Percentiles rank a stretch among this genome's conserved stretches.
Evolutionary conservation across 2,888 invertebrate genomes (phyloP).

Genomic region (Balanococcus diminutus): DNA sequence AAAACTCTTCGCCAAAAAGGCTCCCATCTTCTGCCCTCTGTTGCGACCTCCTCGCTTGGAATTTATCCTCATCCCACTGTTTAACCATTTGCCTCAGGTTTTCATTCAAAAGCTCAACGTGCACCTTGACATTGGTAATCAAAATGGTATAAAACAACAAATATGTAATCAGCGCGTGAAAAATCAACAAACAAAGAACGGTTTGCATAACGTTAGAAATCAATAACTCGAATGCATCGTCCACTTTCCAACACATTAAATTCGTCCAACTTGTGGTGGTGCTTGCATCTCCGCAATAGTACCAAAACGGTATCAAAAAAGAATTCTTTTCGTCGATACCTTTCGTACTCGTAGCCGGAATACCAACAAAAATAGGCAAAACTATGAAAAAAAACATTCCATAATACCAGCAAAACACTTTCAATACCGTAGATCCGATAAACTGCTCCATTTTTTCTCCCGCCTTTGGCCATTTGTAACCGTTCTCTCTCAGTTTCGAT

Average conservation of each 20-base stretch:
- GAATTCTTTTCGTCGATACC: neutral
- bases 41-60: neutral
- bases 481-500: neutral
- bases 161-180: neutral
- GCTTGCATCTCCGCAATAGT: neutral
- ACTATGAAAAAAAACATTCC: neutral
- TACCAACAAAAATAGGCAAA: neutral
- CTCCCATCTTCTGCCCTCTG: too few relatives aligned
- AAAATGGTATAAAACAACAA: slow-evolving; percentile 12
- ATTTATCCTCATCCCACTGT: neutral
- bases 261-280: too few relatives aligned
- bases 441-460: neutral
- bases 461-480: neutral
- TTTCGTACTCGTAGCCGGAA: neutral
- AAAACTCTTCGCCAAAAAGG: neutral
- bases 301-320: neutral
- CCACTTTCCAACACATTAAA: neutral
- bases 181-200: neutral
- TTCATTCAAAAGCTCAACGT: neutral
- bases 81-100: neutral
- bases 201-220: neutral
- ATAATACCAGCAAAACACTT: neutral
- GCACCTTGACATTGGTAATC: neutral
- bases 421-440: neutral
- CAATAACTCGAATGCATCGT: neutral